phyloP scores from a whole-genome alignment of 1,140 invertebrate genomes.

The Arctopsyche grandis region DNA sequence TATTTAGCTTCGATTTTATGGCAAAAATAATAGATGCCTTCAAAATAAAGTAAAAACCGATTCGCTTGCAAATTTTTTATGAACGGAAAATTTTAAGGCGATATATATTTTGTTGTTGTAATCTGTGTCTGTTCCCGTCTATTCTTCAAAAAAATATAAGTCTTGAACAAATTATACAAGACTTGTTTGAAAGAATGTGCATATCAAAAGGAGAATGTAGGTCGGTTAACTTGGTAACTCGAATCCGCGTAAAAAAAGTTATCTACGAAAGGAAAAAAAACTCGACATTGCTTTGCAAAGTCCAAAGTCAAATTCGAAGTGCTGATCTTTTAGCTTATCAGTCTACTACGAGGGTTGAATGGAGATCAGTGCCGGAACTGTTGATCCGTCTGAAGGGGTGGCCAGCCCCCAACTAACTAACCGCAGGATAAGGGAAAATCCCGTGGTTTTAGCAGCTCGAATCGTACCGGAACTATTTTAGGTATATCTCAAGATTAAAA shows the following conservation, averaged over 20 bases:
- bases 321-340: constrained; percentile 53
- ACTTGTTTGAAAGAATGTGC: too few species aligned
- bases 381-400: constrained; percentile 15
- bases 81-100: too few species aligned
- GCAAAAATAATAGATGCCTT: too few species aligned
- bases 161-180: too few species aligned
- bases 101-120: too few species aligned
- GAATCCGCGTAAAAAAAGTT: constrained; percentile 27
- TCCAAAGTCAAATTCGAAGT: constrained; percentile 53
- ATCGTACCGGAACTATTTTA: background rate
- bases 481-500: constrained; percentile 6
- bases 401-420: constrained; percentile 39
- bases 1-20: too few species aligned
- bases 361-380: constrained; percentile 36
- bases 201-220: too few species aligned
- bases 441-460: background rate
- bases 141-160: too few species aligned
- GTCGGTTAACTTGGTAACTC: too few species aligned
- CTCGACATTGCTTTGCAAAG: constrained; percentile 33
- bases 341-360: constrained; percentile 49
- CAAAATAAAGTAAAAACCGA: too few species aligned
- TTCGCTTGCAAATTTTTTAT: too few species aligned
- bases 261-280: constrained; percentile 10
- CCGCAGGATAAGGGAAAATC: background rate
- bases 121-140: too few species aligned